Evolutionary conservation across 2,888 invertebrate genomes (phyloP).

Genomic region (Oligia fasciuncula): DNA sequence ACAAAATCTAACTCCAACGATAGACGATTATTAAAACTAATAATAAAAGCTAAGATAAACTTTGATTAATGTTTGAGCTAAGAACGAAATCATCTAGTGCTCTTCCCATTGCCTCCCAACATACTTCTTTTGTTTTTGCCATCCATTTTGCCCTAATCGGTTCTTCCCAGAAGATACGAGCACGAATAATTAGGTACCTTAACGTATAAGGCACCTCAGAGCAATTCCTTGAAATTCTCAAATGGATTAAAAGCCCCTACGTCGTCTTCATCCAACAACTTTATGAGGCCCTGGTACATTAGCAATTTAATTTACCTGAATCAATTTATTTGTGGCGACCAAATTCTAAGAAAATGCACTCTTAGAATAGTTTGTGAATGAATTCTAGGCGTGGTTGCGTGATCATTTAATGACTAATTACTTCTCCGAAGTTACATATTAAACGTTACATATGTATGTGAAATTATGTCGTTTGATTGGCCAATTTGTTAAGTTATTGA

Average conservation of each 20-base stretch:
- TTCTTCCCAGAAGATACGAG: slow-evolving; percentile 44
- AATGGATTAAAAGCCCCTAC: slow-evolving; percentile 10
- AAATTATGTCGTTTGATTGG: slow-evolving; percentile 43
- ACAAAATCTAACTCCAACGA: no score
- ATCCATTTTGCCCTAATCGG: slow-evolving; percentile 24
- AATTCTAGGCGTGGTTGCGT: slow-evolving; percentile 36
- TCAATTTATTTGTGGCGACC: slow-evolving; percentile 12
- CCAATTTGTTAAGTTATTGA: slow-evolving; percentile 40
- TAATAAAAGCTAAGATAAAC: background rate
- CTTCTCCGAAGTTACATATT: slow-evolving; percentile 48
- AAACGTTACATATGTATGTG: slow-evolving; percentile 32
- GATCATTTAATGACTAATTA: slow-evolving; percentile 54
- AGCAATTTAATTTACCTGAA: slow-evolving; percentile 23
- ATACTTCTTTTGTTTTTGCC: slow-evolving; percentile 27
- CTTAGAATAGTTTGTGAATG: slow-evolving; percentile 31
- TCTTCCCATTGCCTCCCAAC: slow-evolving; percentile 12
- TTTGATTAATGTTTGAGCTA: slow-evolving; percentile 34
- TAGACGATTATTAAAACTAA: background rate
- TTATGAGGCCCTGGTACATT: slow-evolving; percentile 52
- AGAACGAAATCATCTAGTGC: slow-evolving; percentile 4
- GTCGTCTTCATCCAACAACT: slow-evolving; percentile 5
- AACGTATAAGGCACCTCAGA: slow-evolving; percentile 26
- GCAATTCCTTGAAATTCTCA: slow-evolving; percentile 32
- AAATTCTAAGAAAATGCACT: slow-evolving; percentile 45
- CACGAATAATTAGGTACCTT: slow-evolving; percentile 35